Base-by-base conservation (phyloP, 2,888 invertebrate genomes). In the Leptothorax acervorum region DNA sequence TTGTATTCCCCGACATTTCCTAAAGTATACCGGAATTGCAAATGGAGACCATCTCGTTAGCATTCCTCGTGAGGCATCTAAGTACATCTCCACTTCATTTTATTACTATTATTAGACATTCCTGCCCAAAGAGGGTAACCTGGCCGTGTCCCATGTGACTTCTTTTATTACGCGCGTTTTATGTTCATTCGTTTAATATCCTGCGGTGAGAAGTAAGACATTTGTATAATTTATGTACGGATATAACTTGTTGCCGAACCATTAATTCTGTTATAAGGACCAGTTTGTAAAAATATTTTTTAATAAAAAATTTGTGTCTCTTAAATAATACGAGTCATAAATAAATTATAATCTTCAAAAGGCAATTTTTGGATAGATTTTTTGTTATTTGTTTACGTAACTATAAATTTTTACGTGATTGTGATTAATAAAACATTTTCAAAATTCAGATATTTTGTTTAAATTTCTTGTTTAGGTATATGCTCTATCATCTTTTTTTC, bases 1-100 rank as follows among this genome's bases (percentile, higher is more conserved):
- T 83, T 85, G 84, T 84, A 68, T 68, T 74, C 51, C 81, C 82
- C 84, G 23, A 53, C 84, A n/a, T 84, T 84, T 81, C 79, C 51
- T 45, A 31, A 82, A 85, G 68, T 84, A 84, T 75, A 68, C 57
- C 51, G 15, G 82, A 82, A 82, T 85, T 82, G 82, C 82, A 82
- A 82, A 84, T 75, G 60, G 68, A 84, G 82, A 74, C 55, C 66
- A 66, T 66, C 79, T 84, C 73, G 73, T 84, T 84, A 81, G 84
- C 53, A 84, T 63, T 53, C 57, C 63, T 70, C 66, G 55, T 23
- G 84, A 71, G 81, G 57, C 53, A 53, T 31, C 66, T 66, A 60
- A 60, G 73, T 68, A 81, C 70, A 31, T 70, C 51, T n/a, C 35
- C 70, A 28, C 62, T 68, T 62, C 31, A 48, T 81, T 81, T 81